Conservation (phyloP, 92 coral and sea anemone species). For the Actinernus sp. region DNA sequence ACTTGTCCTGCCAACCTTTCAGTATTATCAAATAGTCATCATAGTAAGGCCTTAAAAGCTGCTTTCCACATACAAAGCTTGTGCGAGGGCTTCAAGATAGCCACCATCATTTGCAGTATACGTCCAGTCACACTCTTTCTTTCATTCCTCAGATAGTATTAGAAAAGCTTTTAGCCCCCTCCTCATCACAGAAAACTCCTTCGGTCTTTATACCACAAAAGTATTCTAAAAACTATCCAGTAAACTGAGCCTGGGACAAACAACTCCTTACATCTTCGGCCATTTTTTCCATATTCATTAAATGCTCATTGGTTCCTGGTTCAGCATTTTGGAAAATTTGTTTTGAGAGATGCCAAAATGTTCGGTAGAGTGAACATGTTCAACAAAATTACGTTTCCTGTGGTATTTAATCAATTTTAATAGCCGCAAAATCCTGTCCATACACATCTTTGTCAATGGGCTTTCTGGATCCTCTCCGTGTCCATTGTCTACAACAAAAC, state of each 20-base stretch:
- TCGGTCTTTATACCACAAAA: conserved; percentile 31
- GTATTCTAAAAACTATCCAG: conserved; percentile 27
- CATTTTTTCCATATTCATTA: conserved; percentile 60
- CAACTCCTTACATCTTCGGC: conserved; percentile 39
- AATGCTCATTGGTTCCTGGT: conserved; percentile 39
- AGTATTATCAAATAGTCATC: too few species aligned
- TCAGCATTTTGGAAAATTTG: conserved; percentile 10
- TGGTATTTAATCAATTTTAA: conserved; percentile 53
- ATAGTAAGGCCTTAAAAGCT: too few species aligned
- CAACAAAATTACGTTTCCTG: conserved; percentile 59
- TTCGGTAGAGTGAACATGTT: conserved; percentile 57
- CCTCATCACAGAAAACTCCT: conserved; percentile 53
- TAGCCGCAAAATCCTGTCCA: conserved; percentile 33
- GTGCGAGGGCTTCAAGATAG: too few species aligned
- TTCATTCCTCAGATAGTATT: conserved; percentile 39
- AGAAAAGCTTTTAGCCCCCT: conserved; percentile 52
- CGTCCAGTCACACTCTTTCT: conserved; percentile 43
- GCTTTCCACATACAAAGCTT: too few species aligned
- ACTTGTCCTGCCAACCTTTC: too few species aligned
- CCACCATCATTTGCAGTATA: conserved; percentile 55
- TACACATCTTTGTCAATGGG: conserved; percentile 57
- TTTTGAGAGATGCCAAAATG: conserved; percentile 53
- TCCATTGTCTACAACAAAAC: conserved; percentile 52
- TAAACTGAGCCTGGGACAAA: conserved; percentile 36
- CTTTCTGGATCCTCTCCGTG: conserved; percentile 67